phyloP scores from a whole-genome alignment of 1,140 invertebrate species.

The Sitophilus oryzae region DNA sequence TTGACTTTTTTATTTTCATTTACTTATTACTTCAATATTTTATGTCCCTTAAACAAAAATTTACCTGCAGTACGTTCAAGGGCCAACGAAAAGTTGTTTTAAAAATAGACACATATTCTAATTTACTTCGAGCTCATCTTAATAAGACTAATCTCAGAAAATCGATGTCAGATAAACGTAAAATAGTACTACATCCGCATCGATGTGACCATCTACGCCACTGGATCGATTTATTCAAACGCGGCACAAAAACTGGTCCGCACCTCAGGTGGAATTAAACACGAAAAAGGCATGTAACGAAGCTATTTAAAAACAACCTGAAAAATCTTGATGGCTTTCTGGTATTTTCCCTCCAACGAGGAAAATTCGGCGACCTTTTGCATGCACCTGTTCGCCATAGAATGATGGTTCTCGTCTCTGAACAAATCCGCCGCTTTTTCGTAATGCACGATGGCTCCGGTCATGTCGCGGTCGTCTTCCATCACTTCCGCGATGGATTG shows the following conservation, averaged over 20 bases:
- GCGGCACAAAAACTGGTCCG: neutral
- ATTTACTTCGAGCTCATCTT: too few relatives aligned
- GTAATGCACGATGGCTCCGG: conserved; percentile 85
- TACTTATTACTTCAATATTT: too few relatives aligned
- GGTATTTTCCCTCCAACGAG: conserved; percentile 91
- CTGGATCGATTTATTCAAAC: neutral
- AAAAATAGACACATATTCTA: too few relatives aligned
- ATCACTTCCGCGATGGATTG: conserved; percentile 95
- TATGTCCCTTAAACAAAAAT: too few relatives aligned
- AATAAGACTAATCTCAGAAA: too few relatives aligned
- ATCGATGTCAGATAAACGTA: too few relatives aligned
- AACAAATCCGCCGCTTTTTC: conserved; percentile 95
- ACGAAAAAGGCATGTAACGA: neutral
- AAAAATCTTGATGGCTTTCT: conserved; percentile 42
- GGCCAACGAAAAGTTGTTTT: too few relatives aligned
- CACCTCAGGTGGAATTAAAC: neutral
- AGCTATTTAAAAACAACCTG: conserved; percentile 11
- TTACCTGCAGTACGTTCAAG: too few relatives aligned
- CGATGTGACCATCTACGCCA: too few relatives aligned
- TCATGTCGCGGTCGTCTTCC: conserved; percentile 86
- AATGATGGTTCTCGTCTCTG: conserved; percentile 80
- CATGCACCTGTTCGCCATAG: conserved; percentile 94
- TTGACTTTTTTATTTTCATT: too few relatives aligned
- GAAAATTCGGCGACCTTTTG: conserved; percentile 95
- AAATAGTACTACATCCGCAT: too few relatives aligned